Conservation (phyloP, 2,888 invertebrate genomes). For the Calephelis perditalis region DNA sequence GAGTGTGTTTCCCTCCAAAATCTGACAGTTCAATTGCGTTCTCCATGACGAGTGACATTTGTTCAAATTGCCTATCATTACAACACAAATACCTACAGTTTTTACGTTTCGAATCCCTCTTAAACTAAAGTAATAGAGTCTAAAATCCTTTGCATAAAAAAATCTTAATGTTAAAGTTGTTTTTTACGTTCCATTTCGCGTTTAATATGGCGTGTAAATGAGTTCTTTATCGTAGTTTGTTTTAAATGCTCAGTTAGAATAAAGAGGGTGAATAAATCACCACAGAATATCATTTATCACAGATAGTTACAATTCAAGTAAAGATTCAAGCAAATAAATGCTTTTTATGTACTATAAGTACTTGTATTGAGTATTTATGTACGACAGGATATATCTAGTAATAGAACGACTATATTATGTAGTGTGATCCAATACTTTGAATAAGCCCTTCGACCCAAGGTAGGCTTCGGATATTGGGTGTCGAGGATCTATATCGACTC, state of each 20-base stretch:
- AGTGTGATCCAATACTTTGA: too few relatives aligned
- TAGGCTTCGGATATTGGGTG: too few relatives aligned
- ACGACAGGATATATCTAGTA: too few relatives aligned
- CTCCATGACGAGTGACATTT: constrained; percentile 63
- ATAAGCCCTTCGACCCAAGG: too few relatives aligned
- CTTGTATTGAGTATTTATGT: too few relatives aligned
- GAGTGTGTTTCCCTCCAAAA: constrained; percentile 55
- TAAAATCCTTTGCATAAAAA: constrained; percentile 31
- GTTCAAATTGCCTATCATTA: constrained; percentile 62
- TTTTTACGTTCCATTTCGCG: constrained; percentile 67
- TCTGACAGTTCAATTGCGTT: constrained; percentile 68
- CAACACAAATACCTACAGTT: constrained; percentile 12
- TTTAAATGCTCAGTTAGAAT: constrained; percentile 58
- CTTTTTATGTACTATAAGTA: too few relatives aligned
- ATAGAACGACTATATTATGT: too few relatives aligned
- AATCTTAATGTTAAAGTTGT: constrained; percentile 41
- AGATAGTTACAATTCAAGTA: not conserved
- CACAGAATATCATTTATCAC: constrained; percentile 11
- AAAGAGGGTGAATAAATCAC: constrained; percentile 68
- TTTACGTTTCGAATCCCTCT: not conserved
- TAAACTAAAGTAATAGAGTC: constrained; percentile 26
- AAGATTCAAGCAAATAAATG: too few relatives aligned
- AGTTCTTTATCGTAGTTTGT: constrained; percentile 70
- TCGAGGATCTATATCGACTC: too few relatives aligned
- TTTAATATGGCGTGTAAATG: constrained; percentile 73